Evolutionary conservation across 2,113 vertebrate genomes (phyloP), one percentile per base, ranked within the genome.

Genomic region (Steatornis caripensis): DNA sequence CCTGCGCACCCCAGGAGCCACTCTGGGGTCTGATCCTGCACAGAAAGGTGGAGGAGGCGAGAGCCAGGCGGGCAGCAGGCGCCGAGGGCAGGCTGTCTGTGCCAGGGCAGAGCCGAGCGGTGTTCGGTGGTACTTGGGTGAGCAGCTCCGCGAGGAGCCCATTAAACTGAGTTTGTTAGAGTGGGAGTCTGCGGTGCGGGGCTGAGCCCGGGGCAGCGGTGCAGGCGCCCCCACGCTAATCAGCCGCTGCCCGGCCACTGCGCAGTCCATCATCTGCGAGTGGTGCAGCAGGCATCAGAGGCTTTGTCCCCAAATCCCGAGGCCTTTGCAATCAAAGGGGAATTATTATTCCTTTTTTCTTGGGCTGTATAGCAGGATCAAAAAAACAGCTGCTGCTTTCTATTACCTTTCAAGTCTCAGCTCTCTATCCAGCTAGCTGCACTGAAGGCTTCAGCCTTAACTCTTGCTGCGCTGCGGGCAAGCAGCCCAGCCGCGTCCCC

Each of bases 331-430:
- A 96, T 93, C 95, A 90, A 97, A 97, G 93, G 84, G 84, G 90
- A 97, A 98, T 88, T 95, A 95, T 87, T 95, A 95, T 98, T 96
- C 94, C 90, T 94, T 93, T 95, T 93, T 97, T 83, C 93, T 84
- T 86, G 2, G 72, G 58, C 95, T 93, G 64, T 95, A 55, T 71
- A 83, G 92, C 77, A 89, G 78, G 88, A 97, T 97, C 96, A 97
- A 97, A 97, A 96, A 95, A 92, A 2, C 96, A 98, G 97, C 96
- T 97, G 97, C 97, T 96, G 95, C 74, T 94, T 90, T 90, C 93
- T 49, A 84, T 91, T 97, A 96, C 90, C 96, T 96, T 98, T 94
- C 95, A 95, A 97, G 84, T 94, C 94, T 37, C 24, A n/a, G 89
- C 89, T 49, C 91, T 26, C 80, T 81, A 66, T 2, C 41, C 93